A percentile compares a stretch with the other conserved stretches of the same genome.
Conservation (phyloP, 1,140 invertebrate genomes). For the Brachionus angularis region DNA sequence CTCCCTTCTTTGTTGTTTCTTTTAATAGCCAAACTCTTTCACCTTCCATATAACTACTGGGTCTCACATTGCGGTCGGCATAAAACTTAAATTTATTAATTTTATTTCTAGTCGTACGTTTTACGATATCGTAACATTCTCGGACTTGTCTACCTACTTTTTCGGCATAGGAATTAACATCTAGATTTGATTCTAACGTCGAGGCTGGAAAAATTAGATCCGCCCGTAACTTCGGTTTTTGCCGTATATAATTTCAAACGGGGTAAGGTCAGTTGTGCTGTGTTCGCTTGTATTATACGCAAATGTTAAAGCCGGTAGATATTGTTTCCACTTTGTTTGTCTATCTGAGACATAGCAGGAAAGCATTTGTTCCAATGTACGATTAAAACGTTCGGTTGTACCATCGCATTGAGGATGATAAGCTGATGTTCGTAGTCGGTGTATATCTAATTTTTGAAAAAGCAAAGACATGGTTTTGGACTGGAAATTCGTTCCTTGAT, state of each 20-base stretch:
- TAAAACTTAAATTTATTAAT: background rate
- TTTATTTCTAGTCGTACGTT: background rate
- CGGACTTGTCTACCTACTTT: background rate
- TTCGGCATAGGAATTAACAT: background rate
- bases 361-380: constrained; percentile 45
- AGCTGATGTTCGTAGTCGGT: constrained; percentile 46
- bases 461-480: too few relatives aligned
- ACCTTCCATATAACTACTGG: background rate
- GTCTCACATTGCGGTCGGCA: background rate
- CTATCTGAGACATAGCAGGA: background rate
- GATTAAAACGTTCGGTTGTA: constrained; percentile 49
- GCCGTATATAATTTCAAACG: background rate
- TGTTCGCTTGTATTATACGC: background rate
- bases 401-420: constrained; percentile 52
- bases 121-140: background rate
- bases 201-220: background rate
- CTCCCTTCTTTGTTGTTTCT: background rate
- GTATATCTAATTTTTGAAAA: background rate
- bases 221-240: background rate
- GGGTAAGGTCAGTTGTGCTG: background rate
- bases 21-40: background rate
- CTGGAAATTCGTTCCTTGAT: too few relatives aligned
- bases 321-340: background rate
- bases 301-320: background rate
- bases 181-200: background rate